Evolutionary conservation across 2,113 vertebrate species (phyloP), one percentile per base, ranked within the genome.

Genomic region (Perca flavescens): DNA sequence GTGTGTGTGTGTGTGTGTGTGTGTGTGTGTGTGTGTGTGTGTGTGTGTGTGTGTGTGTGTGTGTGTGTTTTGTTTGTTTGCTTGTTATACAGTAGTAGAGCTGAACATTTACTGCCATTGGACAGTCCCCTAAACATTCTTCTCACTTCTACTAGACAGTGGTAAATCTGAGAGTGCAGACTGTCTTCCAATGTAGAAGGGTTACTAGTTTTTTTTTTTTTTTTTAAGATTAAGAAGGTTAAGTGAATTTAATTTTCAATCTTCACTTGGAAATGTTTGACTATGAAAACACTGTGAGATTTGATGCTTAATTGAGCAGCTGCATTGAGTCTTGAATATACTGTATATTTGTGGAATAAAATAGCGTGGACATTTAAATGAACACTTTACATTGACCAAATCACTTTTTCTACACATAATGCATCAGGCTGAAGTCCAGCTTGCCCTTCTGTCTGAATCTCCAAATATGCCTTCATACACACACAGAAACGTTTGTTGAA

Each of bases 181-280:
- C 58, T 13, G n/a, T 50, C 66, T 28, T 19, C 1, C 14, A 25
- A 71, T 58, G 72, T 15, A 10, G n/a, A 83, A 72, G 79, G 49
- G 73, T 58, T 60, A 46, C 60, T 15, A 11, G 40, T 2, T 43
- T 43, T 25, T 40, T 54, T 34, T 34, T 34, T 34, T 34, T 5
- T 34, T 34, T 34, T 46, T 6, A 46, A 54, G 4, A 12, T 31
- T 43, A 21, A 3, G 69, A 61, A 62, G 50, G 52, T 61, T n/a
- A 28, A 16, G 4, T 5, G 11, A 52, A 66, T 66, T 22, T 22
- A 14, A 66, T 21, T 19, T 36, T 28, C 31, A 56, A n/a, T 58
- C 56, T 60, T 60, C 25, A 77, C 66, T 66, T 75, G 68, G 56
- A 84, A 75, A 70, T n/a, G 71, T 56, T 70, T 53, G 56, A 56